phyloP scores from a whole-genome alignment of 2,888 invertebrate genomes.

The Drosophila kokeensis region DNA sequence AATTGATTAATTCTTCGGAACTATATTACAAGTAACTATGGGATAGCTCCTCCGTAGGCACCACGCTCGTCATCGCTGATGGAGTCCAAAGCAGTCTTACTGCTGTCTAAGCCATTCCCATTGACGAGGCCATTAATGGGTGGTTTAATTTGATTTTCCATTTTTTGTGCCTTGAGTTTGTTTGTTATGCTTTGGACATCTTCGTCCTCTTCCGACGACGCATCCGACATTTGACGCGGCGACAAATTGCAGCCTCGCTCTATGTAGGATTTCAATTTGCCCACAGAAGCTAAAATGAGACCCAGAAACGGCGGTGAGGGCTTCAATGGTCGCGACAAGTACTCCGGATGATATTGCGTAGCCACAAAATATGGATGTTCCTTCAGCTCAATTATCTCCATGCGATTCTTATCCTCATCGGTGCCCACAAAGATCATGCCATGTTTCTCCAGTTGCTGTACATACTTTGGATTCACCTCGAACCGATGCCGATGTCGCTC shows the following conservation, averaged over 20 bases:
- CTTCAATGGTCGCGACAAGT: conserved; percentile 94
- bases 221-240: conserved; percentile 90
- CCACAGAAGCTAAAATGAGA: conserved; percentile 94
- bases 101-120: conserved; percentile 22
- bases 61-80: not conserved
- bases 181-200: conserved; percentile 29
- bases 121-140: conserved; percentile 19
- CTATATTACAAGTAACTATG: not conserved
- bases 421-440: conserved; percentile 96
- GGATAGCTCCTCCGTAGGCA: conserved; percentile 27
- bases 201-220: conserved; percentile 87
- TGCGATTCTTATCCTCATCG: conserved; percentile 92
- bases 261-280: conserved; percentile 90
- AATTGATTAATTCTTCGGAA: not conserved
- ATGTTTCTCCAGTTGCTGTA: conserved; percentile 90
- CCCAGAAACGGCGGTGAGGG: conserved; percentile 99
- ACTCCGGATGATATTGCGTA: conserved; percentile 99
- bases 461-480: conserved; percentile 97
- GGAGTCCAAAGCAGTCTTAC: not conserved
- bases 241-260: conserved; percentile 91
- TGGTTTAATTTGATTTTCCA: conserved; percentile 1
- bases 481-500: conserved; percentile 99
- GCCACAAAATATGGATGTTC: conserved; percentile 97
- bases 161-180: conserved; percentile 21
- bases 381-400: conserved; percentile 96